A percentile compares a stretch with the other conserved stretches of the same genome.
Conservation (phyloP, 2,888 invertebrate species). For the Drosophila phalerata region DNA sequence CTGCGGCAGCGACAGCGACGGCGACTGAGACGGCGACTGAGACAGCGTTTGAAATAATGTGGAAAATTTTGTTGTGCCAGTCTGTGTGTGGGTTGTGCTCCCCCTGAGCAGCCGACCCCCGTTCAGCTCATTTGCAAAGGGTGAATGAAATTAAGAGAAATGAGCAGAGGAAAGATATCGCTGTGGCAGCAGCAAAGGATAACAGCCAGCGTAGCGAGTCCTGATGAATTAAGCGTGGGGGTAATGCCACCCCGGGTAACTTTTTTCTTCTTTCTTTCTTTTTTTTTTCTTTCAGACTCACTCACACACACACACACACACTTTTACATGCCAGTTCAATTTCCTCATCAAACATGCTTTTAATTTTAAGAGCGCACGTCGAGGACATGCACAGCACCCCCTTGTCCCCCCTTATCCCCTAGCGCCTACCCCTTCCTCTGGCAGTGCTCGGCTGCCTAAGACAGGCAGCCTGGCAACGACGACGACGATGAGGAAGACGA, state of each 20-base stretch:
- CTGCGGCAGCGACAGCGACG: conserved; percentile 32
- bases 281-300: conserved; percentile 19
- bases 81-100: conserved; percentile 38
- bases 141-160: conserved; percentile 79
- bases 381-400: conserved; percentile 55
- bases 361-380: conserved; percentile 75
- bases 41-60: conserved; percentile 65
- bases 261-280: conserved; percentile 46
- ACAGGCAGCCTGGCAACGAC: conserved; percentile 45
- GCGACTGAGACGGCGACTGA: conserved; percentile 30
- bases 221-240: conserved; percentile 69
- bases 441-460: conserved; percentile 38
- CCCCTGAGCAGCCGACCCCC: conserved; percentile 1
- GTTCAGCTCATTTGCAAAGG: conserved; percentile 79
- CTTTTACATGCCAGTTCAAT: conserved; percentile 71
- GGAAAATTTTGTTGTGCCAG: conserved; percentile 67
- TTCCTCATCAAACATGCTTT: conserved; percentile 80
- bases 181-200: conserved; percentile 51
- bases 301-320: conserved; percentile 16
- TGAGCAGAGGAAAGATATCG: conserved; percentile 50
- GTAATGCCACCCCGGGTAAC: conserved; percentile 56
- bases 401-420: not conserved
- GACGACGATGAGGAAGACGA: conserved; percentile 26
- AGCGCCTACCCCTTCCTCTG: conserved; percentile 6
- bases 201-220: conserved; percentile 44